phyloP scores from a whole-genome alignment of 1,140 invertebrate genomes.

The Zeugodacus cucurbitae region DNA sequence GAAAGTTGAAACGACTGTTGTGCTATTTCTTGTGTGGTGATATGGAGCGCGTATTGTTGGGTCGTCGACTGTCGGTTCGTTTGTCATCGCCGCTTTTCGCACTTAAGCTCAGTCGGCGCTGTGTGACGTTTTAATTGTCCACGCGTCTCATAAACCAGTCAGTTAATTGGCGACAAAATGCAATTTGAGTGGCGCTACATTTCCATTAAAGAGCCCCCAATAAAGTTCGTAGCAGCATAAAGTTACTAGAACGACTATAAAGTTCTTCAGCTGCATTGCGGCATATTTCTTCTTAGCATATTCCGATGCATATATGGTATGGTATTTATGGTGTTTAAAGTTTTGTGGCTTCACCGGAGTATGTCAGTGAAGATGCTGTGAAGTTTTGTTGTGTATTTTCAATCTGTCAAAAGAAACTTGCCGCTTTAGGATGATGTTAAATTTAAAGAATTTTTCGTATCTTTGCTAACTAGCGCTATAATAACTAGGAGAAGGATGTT shows the following conservation, averaged over 20 bases:
- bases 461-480: too few species aligned
- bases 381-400: too few species aligned
- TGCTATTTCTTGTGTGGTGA: neutral
- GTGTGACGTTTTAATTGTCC: constrained; percentile 65
- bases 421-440: too few species aligned
- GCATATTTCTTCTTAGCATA: neutral
- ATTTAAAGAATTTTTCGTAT: too few species aligned
- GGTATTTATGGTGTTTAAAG: too few species aligned
- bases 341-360: too few species aligned
- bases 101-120: neutral
- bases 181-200: constrained; percentile 24
- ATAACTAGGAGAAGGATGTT: too few species aligned
- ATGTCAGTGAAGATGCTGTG: too few species aligned
- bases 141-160: constrained; percentile 64
- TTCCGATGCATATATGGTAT: too few species aligned
- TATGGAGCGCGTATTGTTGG: neutral
- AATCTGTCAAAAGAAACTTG: too few species aligned
- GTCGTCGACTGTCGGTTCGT: neutral
- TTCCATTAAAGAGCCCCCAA: constrained; percentile 26
- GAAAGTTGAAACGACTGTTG: neutral
- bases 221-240: constrained; percentile 12
- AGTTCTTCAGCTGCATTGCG: constrained; percentile 15
- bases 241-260: neutral
- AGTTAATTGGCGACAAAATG: constrained; percentile 60
- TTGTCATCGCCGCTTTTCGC: neutral